Evolutionary conservation across 2,797 vertebrate species (phyloP).

Genomic region (Distichodus sexfasciatus): DNA sequence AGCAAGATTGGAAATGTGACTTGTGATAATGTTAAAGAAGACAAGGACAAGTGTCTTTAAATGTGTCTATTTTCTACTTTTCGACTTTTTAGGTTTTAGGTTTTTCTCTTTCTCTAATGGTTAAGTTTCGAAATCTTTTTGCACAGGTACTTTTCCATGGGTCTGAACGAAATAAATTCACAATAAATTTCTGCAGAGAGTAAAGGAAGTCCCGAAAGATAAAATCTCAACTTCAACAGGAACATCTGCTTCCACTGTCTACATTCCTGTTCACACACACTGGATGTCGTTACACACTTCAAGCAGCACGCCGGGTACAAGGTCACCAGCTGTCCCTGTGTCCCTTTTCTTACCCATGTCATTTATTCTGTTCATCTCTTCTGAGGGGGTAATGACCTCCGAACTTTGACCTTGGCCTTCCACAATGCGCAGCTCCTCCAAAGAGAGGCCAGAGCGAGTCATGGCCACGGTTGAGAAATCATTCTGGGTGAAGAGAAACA

Average conservation of each 20-base stretch:
- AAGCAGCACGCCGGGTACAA: slow-evolving; percentile 29
- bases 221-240: slow-evolving; percentile 42
- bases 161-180: too few species aligned
- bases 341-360: slow-evolving; percentile 81
- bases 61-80: too few species aligned
- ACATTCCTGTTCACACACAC: slow-evolving; percentile 7
- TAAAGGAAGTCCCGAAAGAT: too few species aligned
- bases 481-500: slow-evolving; percentile 72
- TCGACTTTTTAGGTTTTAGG: too few species aligned
- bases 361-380: slow-evolving; percentile 90
- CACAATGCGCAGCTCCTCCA: slow-evolving; percentile 95
- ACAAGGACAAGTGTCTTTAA: too few species aligned
- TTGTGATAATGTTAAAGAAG: too few species aligned
- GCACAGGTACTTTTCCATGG: too few species aligned
- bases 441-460: slow-evolving; percentile 88
- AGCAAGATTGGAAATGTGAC: too few species aligned
- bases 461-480: slow-evolving; percentile 83
- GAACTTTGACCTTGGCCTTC: slow-evolving; percentile 97
- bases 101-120: too few species aligned
- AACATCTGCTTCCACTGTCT: slow-evolving; percentile 60
- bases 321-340: slow-evolving; percentile 40
- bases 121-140: too few species aligned
- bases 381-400: slow-evolving; percentile 88
- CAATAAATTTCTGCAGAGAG: too few species aligned
- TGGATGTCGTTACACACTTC: neutral